A percentile compares a stretch with the other conserved stretches of the same genome.
phyloP scores from a whole-genome alignment of 2,113 vertebrate species.

The Platysteira castanea region DNA sequence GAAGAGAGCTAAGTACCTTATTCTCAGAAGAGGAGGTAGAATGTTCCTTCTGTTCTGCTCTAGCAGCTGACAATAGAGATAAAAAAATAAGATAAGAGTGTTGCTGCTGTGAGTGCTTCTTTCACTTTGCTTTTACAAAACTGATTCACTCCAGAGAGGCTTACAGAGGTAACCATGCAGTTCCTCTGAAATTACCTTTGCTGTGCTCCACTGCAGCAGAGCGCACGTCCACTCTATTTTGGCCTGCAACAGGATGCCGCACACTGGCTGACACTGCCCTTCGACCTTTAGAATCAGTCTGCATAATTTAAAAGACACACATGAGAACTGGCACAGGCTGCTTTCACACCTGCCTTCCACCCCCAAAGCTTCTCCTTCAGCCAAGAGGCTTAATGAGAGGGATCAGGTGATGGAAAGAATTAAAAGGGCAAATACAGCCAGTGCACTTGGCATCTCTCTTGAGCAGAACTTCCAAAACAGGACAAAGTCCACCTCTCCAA shows the following conservation, averaged over 20 bases:
- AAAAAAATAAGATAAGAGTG: not conserved
- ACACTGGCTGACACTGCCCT: accelerated
- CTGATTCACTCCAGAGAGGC: not conserved
- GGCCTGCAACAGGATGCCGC: not conserved
- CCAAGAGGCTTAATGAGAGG: not conserved
- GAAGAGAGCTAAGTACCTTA: not conserved
- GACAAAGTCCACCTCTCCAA: not conserved
- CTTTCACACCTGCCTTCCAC: not conserved
- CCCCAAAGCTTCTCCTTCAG: not conserved
- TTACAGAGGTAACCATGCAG: not conserved
- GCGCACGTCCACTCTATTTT: accelerated
- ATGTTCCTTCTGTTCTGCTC: not conserved
- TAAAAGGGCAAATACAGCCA: not conserved
- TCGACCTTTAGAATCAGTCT: not conserved
- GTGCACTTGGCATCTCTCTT: accelerated
- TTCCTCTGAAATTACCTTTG: not conserved
- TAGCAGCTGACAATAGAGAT: not conserved
- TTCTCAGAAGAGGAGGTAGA: not conserved
- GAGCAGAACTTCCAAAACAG: not conserved
- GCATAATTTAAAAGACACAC: not conserved
- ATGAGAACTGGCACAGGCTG: not conserved
- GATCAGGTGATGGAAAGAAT: not conserved
- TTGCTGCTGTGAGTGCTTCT: not conserved
- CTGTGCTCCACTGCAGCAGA: accelerated
- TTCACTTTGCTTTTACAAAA: not conserved